These are phyloP conservation scores for Syngnathoides biaculeatus DNA, from an alignment of 2,113 vertebrate genomes.

Conservation along the genomic window DNA sequence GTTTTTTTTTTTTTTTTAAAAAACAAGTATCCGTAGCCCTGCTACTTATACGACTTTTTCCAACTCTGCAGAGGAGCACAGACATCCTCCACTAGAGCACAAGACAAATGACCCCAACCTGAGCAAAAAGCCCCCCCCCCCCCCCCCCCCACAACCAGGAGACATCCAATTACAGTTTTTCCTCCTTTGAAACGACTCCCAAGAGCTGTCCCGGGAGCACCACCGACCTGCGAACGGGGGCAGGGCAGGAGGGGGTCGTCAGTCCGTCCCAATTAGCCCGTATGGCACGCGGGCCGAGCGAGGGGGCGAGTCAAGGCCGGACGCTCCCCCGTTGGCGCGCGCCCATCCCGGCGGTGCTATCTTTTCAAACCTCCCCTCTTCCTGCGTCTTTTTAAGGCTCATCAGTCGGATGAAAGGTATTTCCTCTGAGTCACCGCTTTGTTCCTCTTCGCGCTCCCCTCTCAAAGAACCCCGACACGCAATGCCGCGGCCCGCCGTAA, in stretches of 20 bases:
- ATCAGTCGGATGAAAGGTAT: slow-evolving; percentile 62
- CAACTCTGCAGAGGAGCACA: too few species aligned
- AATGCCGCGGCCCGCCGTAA: slow-evolving; percentile 25
- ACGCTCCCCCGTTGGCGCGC: slow-evolving; percentile 18
- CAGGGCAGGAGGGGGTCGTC: too few species aligned
- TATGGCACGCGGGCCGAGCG: slow-evolving; percentile 32
- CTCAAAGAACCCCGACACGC: slow-evolving; percentile 37
- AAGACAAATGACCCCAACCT: slow-evolving; percentile 11
- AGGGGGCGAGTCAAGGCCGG: slow-evolving; percentile 36
- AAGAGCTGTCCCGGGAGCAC: slow-evolving; percentile 2
- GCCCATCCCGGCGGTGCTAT: slow-evolving; percentile 26
- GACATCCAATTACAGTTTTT: slow-evolving; percentile 18
- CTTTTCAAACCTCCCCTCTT: slow-evolving; percentile 46
- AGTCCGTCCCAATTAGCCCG: slow-evolving; percentile 31
- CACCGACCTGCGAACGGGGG: slow-evolving; percentile 4
- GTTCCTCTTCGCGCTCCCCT: slow-evolving; percentile 36
- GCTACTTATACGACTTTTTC: too few species aligned
- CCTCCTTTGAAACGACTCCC: slow-evolving; percentile 14
- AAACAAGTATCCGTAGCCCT: too few species aligned
- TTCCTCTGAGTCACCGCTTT: slow-evolving; percentile 68
- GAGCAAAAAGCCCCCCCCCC: slow-evolving; percentile 4
- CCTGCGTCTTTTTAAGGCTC: slow-evolving; percentile 49
- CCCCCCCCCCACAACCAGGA: slow-evolving; percentile 7
- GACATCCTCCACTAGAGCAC: not conserved
- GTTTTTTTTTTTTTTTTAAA: too few species aligned